Conservation (phyloP, 2,113 vertebrate genomes). For the Grammomys surdaster region DNA sequence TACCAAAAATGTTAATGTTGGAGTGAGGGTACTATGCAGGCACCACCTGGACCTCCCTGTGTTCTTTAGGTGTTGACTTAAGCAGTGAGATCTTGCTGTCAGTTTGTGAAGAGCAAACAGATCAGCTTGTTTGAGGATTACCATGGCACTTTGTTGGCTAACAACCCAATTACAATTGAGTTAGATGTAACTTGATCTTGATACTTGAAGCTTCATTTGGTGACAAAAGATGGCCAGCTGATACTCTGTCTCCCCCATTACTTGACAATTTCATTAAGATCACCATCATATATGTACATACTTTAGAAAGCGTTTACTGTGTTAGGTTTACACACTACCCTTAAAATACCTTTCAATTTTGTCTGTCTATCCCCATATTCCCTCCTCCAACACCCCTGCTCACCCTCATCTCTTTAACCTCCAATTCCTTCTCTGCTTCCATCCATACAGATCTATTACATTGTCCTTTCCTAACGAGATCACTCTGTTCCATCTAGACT, state of each 20-base stretch:
- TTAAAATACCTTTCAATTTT: neutral
- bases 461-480: neutral
- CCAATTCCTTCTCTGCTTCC: neutral
- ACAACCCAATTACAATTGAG: too few species aligned
- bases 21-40: too few species aligned
- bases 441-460: neutral
- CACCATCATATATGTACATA: neutral
- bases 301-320: neutral
- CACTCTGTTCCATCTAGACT: neutral
- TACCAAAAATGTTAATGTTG: too few species aligned
- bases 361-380: neutral
- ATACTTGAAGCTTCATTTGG: too few species aligned
- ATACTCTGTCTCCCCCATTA: neutral
- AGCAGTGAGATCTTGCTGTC: neutral
- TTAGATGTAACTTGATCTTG: too few species aligned
- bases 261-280: neutral
- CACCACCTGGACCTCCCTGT: too few species aligned
- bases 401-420: neutral
- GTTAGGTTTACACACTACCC: neutral
- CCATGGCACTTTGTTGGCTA: too few species aligned
- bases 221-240: too few species aligned
- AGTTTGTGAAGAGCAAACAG: neutral
- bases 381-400: neutral
- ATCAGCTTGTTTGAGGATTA: neutral
- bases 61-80: too few species aligned